These are phyloP conservation scores for Stictonetta naevosa DNA, from an alignment of 2,113 vertebrate genomes.

Conservation along the genomic window DNA sequence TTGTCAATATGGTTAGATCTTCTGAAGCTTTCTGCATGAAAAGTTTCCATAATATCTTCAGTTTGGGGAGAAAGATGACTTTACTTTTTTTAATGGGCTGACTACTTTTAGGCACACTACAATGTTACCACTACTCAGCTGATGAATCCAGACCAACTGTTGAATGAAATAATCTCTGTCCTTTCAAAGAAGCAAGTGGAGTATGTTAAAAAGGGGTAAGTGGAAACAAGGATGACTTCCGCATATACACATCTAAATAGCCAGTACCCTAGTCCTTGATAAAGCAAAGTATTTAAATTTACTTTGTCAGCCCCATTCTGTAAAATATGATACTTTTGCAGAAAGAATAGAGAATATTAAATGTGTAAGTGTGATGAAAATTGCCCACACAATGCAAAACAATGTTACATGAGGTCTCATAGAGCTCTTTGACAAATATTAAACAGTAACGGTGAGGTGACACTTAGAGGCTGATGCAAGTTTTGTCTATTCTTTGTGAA, in stretches of 20 bases:
- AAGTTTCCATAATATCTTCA: background rate
- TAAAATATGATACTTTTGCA: background rate
- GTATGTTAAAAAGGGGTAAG: slow-evolving; percentile 92
- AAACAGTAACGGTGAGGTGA: background rate
- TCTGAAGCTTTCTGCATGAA: background rate
- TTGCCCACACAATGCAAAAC: background rate
- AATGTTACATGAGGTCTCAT: background rate
- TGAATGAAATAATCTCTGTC: slow-evolving; percentile 86
- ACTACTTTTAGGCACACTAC: slow-evolving; percentile 84
- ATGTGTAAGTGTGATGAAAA: background rate
- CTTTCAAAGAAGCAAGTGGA: slow-evolving; percentile 88
- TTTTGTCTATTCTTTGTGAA: background rate
- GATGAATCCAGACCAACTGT: slow-evolving; percentile 87
- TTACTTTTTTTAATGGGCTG: background rate
- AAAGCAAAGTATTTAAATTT: background rate
- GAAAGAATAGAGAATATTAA: background rate
- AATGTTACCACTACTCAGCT: slow-evolving; percentile 91
- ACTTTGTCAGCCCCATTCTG: background rate
- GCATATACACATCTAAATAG: background rate
- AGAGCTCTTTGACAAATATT: background rate
- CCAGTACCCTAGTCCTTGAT: background rate
- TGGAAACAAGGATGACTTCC: background rate
- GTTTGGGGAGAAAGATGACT: background rate
- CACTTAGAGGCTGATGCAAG: background rate
- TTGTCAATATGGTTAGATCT: background rate